Percentiles rank a stretch among this genome's conserved stretches.
Evolutionary conservation across 2,113 vertebrate genomes (phyloP).

Genomic region (Henicopernis longicauda): DNA sequence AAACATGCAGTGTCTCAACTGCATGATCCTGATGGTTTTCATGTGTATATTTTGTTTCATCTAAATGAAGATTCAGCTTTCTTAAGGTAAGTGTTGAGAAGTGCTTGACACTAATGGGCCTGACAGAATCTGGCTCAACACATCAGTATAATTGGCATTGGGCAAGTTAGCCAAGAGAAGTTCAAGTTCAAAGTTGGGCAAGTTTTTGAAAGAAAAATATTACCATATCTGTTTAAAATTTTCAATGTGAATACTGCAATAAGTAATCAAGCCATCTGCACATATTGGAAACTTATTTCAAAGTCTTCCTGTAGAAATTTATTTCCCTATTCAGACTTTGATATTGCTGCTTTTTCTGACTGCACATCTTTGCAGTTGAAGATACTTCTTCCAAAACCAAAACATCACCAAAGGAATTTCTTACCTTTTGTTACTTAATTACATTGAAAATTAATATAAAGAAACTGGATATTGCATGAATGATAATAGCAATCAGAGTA

Average conservation of each 20-base stretch:
- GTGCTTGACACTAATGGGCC: background rate
- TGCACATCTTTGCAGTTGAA: background rate
- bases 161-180: background rate
- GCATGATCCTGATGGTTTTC: background rate
- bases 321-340: background rate
- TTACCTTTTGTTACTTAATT: conserved; percentile 14
- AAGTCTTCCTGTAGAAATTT: background rate
- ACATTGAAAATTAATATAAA: conserved; percentile 7
- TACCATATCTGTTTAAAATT: background rate
- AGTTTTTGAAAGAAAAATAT: background rate
- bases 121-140: background rate
- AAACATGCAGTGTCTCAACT: background rate
- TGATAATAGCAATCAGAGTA: conserved; percentile 1
- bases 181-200: too few relatives aligned
- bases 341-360: background rate
- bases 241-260: background rate
- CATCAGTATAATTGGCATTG: background rate
- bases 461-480: background rate
- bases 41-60: background rate
- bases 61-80: background rate
- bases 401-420: background rate
- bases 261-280: background rate
- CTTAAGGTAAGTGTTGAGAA: background rate
- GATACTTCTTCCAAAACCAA: background rate
- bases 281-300: background rate